phyloP scores from a whole-genome alignment of 2,888 invertebrate genomes.

The Noctua janthina region DNA sequence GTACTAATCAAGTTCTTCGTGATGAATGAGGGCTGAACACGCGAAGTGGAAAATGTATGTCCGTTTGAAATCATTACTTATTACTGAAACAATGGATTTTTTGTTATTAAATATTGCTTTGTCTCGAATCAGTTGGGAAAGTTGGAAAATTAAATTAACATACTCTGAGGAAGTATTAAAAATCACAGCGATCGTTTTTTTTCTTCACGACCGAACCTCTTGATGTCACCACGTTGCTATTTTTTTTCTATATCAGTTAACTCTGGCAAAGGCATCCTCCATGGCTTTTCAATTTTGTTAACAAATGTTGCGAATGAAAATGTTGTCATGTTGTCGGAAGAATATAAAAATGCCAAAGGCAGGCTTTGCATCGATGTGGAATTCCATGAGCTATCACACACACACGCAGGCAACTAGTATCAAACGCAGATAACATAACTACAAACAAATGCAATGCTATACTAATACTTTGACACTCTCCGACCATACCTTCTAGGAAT shows the following conservation, averaged over 20 bases:
- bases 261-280: neutral
- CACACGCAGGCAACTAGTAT: neutral
- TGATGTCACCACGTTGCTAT: neutral
- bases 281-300: neutral
- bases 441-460: neutral
- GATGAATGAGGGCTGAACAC: constrained; percentile 42
- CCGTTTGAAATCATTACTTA: constrained; percentile 34
- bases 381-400: neutral
- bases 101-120: neutral
- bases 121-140: neutral
- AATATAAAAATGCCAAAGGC: neutral
- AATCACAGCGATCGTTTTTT: neutral
- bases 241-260: neutral
- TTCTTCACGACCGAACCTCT: neutral
- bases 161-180: neutral
- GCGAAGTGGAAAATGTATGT: constrained; percentile 33
- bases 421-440: neutral
- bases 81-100: neutral
- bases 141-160: neutral
- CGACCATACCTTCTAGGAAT: neutral
- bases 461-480: neutral
- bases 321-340: neutral
- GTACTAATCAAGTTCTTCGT: constrained; percentile 28
- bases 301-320: too few relatives aligned
- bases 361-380: neutral